A percentile compares a stretch with the other conserved stretches of the same genome.
These are phyloP conservation scores for Hipparchia sbordonii DNA, from an alignment of 2,888 invertebrate genomes.

Conservation along the genomic window DNA sequence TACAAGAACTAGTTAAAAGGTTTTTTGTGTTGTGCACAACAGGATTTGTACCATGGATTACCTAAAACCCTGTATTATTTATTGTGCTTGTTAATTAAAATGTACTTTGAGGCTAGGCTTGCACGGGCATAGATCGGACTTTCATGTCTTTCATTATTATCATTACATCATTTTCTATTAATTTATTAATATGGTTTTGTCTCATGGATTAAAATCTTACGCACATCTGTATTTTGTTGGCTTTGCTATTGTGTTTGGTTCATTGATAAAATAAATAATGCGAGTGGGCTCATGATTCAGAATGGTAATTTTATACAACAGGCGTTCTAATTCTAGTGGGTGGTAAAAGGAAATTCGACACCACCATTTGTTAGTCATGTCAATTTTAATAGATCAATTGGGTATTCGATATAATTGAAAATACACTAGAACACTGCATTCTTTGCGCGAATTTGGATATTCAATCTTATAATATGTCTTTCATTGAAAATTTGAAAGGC, in stretches of 20 bases:
- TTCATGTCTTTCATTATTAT: neutral
- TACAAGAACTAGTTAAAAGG: too few species aligned
- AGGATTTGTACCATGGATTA: neutral
- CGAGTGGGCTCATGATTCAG: neutral
- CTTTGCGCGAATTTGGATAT: too few species aligned
- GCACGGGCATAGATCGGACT: neutral
- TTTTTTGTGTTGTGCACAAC: too few species aligned
- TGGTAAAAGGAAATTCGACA: neutral
- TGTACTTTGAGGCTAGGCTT: neutral
- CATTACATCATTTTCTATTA: neutral
- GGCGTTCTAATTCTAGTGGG: neutral
- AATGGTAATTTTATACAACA: slow-evolving; percentile 9
- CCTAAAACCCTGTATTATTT: slow-evolving; percentile 1
- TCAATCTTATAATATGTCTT: too few species aligned
- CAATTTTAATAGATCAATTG: neutral
- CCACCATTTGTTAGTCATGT: neutral
- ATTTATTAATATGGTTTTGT: too few species aligned
- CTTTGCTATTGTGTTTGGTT: neutral
- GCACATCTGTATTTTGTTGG: too few species aligned
- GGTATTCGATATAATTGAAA: neutral
- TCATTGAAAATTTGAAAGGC: too few species aligned
- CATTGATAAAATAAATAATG: neutral
- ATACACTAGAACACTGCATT: too few species aligned
- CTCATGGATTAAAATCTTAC: too few species aligned
- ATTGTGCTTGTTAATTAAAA: neutral